These are phyloP conservation scores for Dysidea cf. avara DNA, from an alignment of 37 sponge, comb jelly and placozoan species.

Conservation along the genomic window DNA sequence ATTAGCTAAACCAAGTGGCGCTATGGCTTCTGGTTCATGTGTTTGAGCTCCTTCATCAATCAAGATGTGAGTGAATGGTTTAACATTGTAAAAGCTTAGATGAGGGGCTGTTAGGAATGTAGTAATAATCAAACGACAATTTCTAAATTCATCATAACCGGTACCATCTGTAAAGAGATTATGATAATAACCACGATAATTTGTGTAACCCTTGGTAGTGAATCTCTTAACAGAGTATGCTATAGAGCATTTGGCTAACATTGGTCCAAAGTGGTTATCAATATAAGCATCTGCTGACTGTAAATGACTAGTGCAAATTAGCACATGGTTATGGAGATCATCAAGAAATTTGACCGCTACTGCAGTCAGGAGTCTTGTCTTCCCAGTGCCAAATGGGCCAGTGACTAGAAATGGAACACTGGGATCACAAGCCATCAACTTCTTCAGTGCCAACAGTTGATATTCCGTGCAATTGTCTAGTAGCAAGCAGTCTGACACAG, in stretches of 20 bases:
- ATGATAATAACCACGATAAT: too few species aligned
- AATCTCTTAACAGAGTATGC: too few species aligned
- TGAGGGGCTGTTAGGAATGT: conserved; percentile 24
- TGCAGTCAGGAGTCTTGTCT: conserved; percentile 50
- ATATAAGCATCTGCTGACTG: conserved; percentile 47
- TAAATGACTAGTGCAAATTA: conserved; percentile 41
- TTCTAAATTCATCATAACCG: not conserved
- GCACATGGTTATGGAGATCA: conserved; percentile 3
- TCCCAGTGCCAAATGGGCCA: conserved; percentile 69
- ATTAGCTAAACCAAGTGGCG: conserved; percentile 45
- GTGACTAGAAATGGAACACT: conserved; percentile 28
- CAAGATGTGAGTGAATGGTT: conserved; percentile 59
- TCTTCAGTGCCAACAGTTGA: conserved; percentile 20
- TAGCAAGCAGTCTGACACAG: not conserved
- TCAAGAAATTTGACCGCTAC: conserved; percentile 14
- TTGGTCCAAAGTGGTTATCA: conserved; percentile 6
- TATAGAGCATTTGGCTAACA: too few species aligned
- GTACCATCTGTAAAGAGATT: too few species aligned
- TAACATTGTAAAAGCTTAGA: not conserved
- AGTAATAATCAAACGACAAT: conserved; percentile 8
- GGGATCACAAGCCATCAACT: conserved; percentile 11
- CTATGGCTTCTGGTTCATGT: conserved; percentile 67
- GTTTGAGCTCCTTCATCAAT: conserved; percentile 82
- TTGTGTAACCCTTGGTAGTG: too few species aligned
- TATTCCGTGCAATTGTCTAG: conserved; percentile 7